Evolutionary conservation across 2,797 vertebrate species (phyloP), one percentile per base, ranked within the genome.

Genomic region (Erpetoichthys calabaricus): DNA sequence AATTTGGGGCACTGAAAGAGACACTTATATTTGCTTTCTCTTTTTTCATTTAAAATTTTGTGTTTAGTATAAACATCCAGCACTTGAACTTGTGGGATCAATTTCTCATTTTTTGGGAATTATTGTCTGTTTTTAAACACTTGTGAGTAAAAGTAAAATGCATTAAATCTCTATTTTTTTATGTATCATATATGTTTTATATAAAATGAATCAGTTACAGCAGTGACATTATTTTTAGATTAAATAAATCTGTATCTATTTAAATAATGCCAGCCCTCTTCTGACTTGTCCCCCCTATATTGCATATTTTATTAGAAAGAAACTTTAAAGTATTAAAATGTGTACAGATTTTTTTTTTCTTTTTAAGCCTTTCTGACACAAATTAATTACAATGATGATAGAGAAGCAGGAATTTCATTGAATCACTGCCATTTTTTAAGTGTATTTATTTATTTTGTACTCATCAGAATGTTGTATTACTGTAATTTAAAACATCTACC

Each of bases 101-200:
- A 73, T 55, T 50, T 51, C 58, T 57, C 61, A 51, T 52, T 71
- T 64, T 68, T 65, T 57, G 7, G 52, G 51, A 59, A 61, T 56
- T 42, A 56, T 44, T 56, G 57, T 45, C 58, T 62, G 50, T 45
- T 51, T 64, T 55, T 45, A 43, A 63, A 45, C 68, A 67, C 53
- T 63, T 67, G 70, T 71, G 44, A 58, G 60, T 60, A 56, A 63
- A 61, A 60, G 66, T 60, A 59, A 58, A 25, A 63, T 65, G 69
- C 58, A 64, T 70, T 64, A 67, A 72, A 79, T 73, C 72, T 82
- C 9, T 81, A 77, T 80, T 82, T 82, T 81, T 77, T 71, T 68
- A 64, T 67, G 55, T 66, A 62, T 71, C 62, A 67, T 73, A 60
- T 67, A 64, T 75, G 76, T 82, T 80, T 76, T 82, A 60, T 77